These are phyloP conservation scores for Zeugodacus cucurbitae DNA, from an alignment of 1,140 invertebrate species.

Conservation along the genomic window DNA sequence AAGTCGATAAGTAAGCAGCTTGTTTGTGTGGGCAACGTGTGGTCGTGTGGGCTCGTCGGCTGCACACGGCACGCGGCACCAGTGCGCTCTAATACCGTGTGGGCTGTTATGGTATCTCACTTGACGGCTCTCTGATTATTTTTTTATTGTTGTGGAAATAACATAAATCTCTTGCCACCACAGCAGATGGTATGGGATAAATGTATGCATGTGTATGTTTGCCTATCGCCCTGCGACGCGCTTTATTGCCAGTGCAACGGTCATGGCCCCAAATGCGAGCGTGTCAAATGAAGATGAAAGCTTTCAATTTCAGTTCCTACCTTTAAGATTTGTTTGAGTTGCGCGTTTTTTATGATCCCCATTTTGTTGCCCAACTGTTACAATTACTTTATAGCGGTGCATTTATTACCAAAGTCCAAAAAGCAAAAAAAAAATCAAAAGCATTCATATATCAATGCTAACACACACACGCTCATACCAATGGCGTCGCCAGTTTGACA, in stretches of 20 bases:
- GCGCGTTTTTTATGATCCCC: neutral
- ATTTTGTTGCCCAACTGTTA: neutral
- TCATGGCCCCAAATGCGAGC: neutral
- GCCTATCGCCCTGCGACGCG: neutral
- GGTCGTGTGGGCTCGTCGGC: neutral
- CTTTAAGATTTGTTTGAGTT: neutral
- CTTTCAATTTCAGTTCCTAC: slow-evolving; percentile 18
- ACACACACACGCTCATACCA: neutral
- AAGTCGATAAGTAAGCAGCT: slow-evolving; percentile 10
- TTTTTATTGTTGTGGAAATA: slow-evolving; percentile 16
- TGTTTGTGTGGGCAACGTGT: slow-evolving; percentile 17
- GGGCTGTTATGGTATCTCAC: slow-evolving; percentile 23
- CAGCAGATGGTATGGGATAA: neutral
- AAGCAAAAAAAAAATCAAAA: neutral
- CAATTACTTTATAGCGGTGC: neutral
- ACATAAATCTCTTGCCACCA: slow-evolving; percentile 25
- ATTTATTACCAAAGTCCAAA: neutral
- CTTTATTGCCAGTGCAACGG: neutral
- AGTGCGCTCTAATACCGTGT: neutral
- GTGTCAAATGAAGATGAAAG: slow-evolving; percentile 36
- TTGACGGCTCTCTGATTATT: slow-evolving; percentile 10
- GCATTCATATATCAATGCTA: neutral
- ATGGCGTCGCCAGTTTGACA: neutral
- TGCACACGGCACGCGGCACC: slow-evolving; percentile 2
- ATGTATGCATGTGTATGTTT: neutral